These are phyloP conservation scores for Galendromus occidentalis DNA, from an alignment of 1,140 invertebrate species.

Conservation along the genomic window DNA sequence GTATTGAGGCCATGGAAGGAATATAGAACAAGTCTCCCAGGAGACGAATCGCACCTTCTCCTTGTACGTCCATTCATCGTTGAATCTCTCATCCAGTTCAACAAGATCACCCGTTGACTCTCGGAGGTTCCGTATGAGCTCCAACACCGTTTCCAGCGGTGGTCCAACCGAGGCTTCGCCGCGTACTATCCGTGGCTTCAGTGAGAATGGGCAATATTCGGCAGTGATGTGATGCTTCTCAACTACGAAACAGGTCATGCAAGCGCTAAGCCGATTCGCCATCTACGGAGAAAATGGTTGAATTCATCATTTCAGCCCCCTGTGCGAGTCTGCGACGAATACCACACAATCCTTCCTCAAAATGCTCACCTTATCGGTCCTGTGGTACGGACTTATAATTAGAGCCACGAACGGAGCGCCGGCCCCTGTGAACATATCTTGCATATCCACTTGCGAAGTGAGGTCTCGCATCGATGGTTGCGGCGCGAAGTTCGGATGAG, in stretches of 20 bases:
- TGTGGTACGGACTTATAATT: conserved; percentile 37
- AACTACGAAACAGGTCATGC: background rate
- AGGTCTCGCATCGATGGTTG: conserved; percentile 41
- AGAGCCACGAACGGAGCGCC: conserved; percentile 35
- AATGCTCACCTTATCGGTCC: background rate
- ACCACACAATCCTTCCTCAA: no score
- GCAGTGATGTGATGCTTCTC: background rate
- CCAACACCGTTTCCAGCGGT: background rate
- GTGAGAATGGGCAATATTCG: background rate
- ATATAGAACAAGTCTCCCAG: no score
- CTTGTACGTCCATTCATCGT: background rate
- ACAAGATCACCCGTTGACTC: background rate
- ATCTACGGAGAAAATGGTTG: background rate
- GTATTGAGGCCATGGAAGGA: no score
- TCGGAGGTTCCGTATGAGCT: background rate
- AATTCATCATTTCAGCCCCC: no score
- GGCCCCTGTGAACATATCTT: conserved; percentile 36
- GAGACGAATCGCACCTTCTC: background rate
- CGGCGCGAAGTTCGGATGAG: conserved; percentile 41
- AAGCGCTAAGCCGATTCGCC: background rate
- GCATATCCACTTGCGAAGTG: conserved; percentile 37
- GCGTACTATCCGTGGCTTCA: background rate
- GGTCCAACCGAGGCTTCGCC: background rate
- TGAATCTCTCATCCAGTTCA: background rate
- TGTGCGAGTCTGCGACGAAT: no score